Base-by-base conservation (phyloP, 2,888 invertebrate genomes). In the Dysmachus trigonus region DNA sequence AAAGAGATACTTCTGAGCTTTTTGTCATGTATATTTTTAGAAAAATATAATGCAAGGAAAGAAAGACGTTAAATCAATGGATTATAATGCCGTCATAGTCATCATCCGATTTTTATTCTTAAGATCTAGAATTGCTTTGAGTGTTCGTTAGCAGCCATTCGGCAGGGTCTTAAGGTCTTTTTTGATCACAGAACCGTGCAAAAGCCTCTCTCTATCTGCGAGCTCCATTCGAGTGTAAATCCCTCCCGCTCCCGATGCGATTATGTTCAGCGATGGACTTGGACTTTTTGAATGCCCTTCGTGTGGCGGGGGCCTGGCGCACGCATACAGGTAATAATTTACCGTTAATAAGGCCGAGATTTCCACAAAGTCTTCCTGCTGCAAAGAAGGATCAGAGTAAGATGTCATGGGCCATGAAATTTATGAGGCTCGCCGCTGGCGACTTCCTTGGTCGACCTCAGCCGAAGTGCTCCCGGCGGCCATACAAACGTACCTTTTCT, bases 281-380 rank as follows among this genome's bases (percentile, higher is more conserved):
- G 27, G 22, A 62, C 5, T 27, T 62, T 8, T 62, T 8, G 22
- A 62, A 62, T 62, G 62, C 22, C 62, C 62, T 62, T 27, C 6
- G 7, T 5, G 27, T 10, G 62, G 10, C 10, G 6, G 10, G 22
- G 7, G 22, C 62, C 62, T 18, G 18, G 51, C 51, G 8, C 62
- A 53, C 33, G 53, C 81, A 81, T 62, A 81, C 53, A 81, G 27
- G 81, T 47, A 81, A 81, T 81, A 81, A 81, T 35, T 81, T 81
- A 81, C 53, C 35, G 13, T 22, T 81, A 81, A 81, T 81, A 81
- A 81, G 81, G 81, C 31, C n/a, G 18, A 81, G 81, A 81, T 62
- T 81, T 81, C 41, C 27, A 30, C 47, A 79, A 79, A 76, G 18
- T 79, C 51, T 30, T 81, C 15, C 33, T 53, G 33, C 18, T 81